phyloP scores from a whole-genome alignment of 2,113 vertebrate species.

The Ia io region DNA sequence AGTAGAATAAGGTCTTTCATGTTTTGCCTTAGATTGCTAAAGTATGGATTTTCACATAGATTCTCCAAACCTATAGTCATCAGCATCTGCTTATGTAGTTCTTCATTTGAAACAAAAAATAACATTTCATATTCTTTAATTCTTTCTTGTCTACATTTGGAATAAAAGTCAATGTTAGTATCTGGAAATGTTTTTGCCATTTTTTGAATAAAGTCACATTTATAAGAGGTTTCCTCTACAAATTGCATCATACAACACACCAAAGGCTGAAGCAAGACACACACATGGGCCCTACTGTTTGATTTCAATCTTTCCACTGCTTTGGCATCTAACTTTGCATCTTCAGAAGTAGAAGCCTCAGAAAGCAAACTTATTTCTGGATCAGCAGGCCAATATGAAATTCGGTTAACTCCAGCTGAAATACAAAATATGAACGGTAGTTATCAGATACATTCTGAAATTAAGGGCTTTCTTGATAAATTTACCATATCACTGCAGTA shows the following conservation, averaged over 20 bases:
- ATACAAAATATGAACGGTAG: constrained; percentile 69
- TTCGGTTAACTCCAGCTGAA: constrained; percentile 93
- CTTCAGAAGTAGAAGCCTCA: constrained; percentile 76
- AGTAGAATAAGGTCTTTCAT: constrained; percentile 93
- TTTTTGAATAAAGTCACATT: constrained; percentile 91
- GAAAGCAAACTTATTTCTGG: constrained; percentile 92
- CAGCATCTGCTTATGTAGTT: constrained; percentile 87
- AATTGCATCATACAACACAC: constrained; percentile 89
- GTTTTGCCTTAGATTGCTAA: constrained; percentile 91
- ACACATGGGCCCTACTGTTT: constrained; percentile 91
- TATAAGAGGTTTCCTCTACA: constrained; percentile 89
- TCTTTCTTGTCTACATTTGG: constrained; percentile 84
- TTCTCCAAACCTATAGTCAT: constrained; percentile 91
- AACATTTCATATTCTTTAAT: constrained; percentile 85
- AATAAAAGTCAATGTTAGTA: constrained; percentile 84
- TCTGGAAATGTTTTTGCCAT: constrained; percentile 80
- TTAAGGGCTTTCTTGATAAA: constrained; percentile 33
- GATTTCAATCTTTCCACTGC: constrained; percentile 93
- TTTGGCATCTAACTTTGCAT: constrained; percentile 90
- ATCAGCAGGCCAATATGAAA: constrained; percentile 97
- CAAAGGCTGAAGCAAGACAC: constrained; percentile 90
- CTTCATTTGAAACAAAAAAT: constrained; percentile 87
- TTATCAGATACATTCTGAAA: neutral
- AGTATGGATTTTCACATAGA: constrained; percentile 91
- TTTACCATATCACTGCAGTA: neutral